phyloP scores from a whole-genome alignment of 2,888 invertebrate species.

The Aphidius colemani region DNA sequence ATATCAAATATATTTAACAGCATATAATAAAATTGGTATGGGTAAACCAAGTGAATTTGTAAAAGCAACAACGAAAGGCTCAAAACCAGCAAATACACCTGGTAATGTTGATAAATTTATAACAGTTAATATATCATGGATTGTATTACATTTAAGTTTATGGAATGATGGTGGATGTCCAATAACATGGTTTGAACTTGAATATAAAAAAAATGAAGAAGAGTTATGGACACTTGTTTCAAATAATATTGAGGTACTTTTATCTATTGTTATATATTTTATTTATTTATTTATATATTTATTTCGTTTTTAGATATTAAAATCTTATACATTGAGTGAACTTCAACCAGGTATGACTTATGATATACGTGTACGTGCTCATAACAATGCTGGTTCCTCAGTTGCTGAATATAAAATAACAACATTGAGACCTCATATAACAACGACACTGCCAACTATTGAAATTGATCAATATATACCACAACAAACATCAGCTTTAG shows the following conservation, averaged over 20 bases:
- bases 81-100: conserved; percentile 55
- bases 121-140: conserved; percentile 84
- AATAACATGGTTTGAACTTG: conserved; percentile 82
- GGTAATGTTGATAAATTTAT: conserved; percentile 53
- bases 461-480: conserved; percentile 57
- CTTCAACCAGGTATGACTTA: conserved; percentile 70
- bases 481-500: conserved; percentile 54
- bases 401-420: conserved; percentile 84
- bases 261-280: neutral
- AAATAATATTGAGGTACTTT: conserved; percentile 72
- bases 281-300: neutral
- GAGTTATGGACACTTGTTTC: conserved; percentile 79
- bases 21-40: conserved; percentile 88
- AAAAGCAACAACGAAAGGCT: conserved; percentile 67
- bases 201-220: conserved; percentile 67
- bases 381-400: conserved; percentile 86
- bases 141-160: conserved; percentile 83
- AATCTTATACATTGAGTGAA: conserved; percentile 80
- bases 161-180: conserved; percentile 91
- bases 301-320: conserved; percentile 61
- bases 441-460: conserved; percentile 65
- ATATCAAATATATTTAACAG: conserved; percentile 86
- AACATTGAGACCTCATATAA: conserved; percentile 76
- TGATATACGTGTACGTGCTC: conserved; percentile 66
- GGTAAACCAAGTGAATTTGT: conserved; percentile 88